Conservation (phyloP, 2,888 invertebrate genomes). For the Erebia aethiops region DNA sequence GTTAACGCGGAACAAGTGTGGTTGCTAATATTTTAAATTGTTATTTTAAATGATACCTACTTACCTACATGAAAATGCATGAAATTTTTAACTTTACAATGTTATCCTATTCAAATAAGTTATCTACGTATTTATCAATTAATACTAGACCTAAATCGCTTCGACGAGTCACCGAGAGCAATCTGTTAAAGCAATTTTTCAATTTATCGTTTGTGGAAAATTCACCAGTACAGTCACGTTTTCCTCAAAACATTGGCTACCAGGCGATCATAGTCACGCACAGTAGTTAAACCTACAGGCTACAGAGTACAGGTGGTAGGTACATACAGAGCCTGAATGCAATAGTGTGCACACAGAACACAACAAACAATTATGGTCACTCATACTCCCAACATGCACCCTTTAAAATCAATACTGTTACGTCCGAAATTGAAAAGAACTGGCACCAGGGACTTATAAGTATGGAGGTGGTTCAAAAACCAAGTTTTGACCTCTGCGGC, state of each 20-base stretch:
- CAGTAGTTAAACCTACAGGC: not conserved
- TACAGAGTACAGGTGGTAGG: not conserved
- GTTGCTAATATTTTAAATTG: no score
- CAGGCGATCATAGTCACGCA: conserved; percentile 8
- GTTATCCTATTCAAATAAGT: no score
- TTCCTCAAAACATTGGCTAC: conserved; percentile 23
- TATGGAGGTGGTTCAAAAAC: not conserved
- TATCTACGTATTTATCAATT: not conserved
- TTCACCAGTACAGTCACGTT: conserved; percentile 5
- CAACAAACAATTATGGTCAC: not conserved
- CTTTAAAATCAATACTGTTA: not conserved
- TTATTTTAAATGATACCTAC: no score
- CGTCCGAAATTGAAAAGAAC: conserved; percentile 13
- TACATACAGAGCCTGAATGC: no score
- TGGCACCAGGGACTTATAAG: not conserved
- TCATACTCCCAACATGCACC: not conserved
- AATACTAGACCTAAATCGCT: not conserved
- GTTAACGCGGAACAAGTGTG: no score
- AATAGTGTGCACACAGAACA: not conserved
- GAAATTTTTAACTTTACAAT: no score
- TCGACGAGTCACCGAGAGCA: not conserved
- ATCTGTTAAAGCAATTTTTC: conserved; percentile 11
- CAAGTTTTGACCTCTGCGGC: not conserved
- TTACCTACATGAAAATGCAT: no score
- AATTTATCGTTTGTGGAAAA: conserved; percentile 13